Conservation (phyloP, 2,113 vertebrate species). For the Orientallactaga bullata region DNA sequence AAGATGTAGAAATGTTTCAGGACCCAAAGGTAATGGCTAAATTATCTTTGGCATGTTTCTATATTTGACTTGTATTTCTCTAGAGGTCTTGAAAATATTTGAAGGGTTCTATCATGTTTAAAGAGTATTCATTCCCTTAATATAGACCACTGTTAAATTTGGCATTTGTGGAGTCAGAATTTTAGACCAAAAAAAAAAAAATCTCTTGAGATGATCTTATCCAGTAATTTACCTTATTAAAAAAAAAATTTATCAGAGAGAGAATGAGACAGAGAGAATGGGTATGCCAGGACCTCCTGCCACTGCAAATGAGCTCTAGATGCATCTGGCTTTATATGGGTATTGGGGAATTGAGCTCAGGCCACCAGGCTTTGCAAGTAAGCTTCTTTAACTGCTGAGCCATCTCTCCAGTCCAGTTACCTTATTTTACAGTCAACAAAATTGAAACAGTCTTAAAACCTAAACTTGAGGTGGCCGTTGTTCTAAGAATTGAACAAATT, state of each 20-base stretch:
- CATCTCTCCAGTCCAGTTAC: neutral
- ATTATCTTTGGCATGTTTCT: conserved; percentile 51
- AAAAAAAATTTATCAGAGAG: no score
- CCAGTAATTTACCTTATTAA: neutral
- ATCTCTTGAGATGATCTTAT: conserved; percentile 51
- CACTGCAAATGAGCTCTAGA: no score
- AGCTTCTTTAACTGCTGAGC: no score
- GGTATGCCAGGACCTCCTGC: no score
- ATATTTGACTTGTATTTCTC: conserved; percentile 44
- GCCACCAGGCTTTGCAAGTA: no score
- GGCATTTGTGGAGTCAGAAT: conserved; percentile 40
- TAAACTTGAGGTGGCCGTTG: conserved; percentile 43
- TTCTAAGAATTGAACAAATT: conserved; percentile 41
- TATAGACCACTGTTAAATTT: conserved; percentile 29
- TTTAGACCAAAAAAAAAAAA: conserved; percentile 59
- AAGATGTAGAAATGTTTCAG: conserved; percentile 52
- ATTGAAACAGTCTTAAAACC: conserved; percentile 38
- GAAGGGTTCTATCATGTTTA: conserved; percentile 21
- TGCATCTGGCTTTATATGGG: no score
- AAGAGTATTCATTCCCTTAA: conserved; percentile 19
- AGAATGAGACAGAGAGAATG: no score
- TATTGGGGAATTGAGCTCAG: no score
- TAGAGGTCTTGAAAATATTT: conserved; percentile 45
- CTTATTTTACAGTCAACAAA: conserved; percentile 40
- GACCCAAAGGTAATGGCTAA: neutral